phyloP scores from a whole-genome alignment of 1,140 invertebrate species.

The Physella acuta region DNA sequence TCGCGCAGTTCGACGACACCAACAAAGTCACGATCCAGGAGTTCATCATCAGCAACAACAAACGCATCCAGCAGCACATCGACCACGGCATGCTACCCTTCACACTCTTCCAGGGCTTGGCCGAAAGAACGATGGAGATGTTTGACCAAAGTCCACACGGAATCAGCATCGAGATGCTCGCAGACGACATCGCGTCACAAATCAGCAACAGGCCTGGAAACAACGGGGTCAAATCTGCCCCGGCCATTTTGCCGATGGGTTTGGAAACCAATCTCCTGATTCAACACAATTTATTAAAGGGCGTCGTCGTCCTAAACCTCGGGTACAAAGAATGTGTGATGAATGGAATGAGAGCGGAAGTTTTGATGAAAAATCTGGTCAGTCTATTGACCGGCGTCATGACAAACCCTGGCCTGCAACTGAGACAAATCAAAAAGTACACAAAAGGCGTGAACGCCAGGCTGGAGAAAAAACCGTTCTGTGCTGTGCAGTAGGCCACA shows the following conservation, averaged over 20 bases:
- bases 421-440: slow-evolving; percentile 13
- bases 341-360: slow-evolving; percentile 1
- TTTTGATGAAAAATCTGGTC: slow-evolving; percentile 12
- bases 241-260: slow-evolving; percentile 8
- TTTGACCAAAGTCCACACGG: slow-evolving; percentile 22
- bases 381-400: slow-evolving; percentile 17
- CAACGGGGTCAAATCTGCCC: neutral
- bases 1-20: slow-evolving; percentile 15
- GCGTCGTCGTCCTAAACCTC: slow-evolving; percentile 15
- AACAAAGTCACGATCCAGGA: slow-evolving; percentile 18
- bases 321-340: slow-evolving; percentile 21
- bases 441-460: neutral
- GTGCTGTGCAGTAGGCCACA: slow-evolving; percentile 14
- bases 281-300: slow-evolving; percentile 16
- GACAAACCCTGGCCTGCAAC: slow-evolving; percentile 1
- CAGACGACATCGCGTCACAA: neutral
- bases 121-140: slow-evolving; percentile 23
- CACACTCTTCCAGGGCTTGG: slow-evolving; percentile 24
- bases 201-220: neutral
- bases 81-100: slow-evolving; percentile 29
- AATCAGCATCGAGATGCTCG: slow-evolving; percentile 24
- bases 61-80: slow-evolving; percentile 26
- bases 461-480: neutral
- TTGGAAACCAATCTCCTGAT: slow-evolving; percentile 26
- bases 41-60: slow-evolving; percentile 26